Base-by-base conservation (phyloP, 2,797 vertebrate species). In the Lycodopsis pacificus region DNA sequence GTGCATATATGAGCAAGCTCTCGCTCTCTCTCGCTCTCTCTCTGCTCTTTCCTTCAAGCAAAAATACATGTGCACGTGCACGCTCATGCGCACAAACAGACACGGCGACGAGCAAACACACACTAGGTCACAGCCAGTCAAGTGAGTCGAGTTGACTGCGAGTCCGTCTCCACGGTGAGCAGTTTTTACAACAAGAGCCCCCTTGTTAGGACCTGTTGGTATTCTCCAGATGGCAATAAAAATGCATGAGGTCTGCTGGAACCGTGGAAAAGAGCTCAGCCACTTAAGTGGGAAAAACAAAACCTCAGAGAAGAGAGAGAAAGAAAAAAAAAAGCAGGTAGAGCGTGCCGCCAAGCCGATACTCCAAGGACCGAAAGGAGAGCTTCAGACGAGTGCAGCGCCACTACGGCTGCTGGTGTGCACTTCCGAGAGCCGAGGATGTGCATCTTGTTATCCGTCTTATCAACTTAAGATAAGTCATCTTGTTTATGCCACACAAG, bases 221-320 rank as follows among this genome's bases (percentile, higher is more conserved):
- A 92, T 91, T 93, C 91, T 95, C 93, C 89, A 92, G 94, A 95
- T 94, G 92, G 90, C 88, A 89, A 93, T 92, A 95, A 92, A 94
- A 94, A 94, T 94, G 92, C 91, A 92, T 93, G 92, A 94, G 93
- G 90, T 92, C 88, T 83, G 76, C 83, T 88, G 91, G 81, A 93
- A 83, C 72, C 66, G 79, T 77, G 85, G 88, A 91, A 89, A 91
- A 86, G 88, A 90, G 89, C 90, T 89, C 81, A 80, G 86, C 86
- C 91, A 91, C 92, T 93, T 92, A 90, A 88, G 86, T 74, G 77
- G 86, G 86, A 91, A 92, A 92, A 93, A 92, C 88, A 94, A 93
- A 94, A 93, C 83, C 89, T 90, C 84, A 88, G 85, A 89, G 76
- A 78, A 12, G 54, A 30, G 27, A n/a, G 7, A 9, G 38, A 12